These are phyloP conservation scores for Papilio demoleus DNA, from an alignment of 2,888 invertebrate genomes.

Conservation along the genomic window DNA sequence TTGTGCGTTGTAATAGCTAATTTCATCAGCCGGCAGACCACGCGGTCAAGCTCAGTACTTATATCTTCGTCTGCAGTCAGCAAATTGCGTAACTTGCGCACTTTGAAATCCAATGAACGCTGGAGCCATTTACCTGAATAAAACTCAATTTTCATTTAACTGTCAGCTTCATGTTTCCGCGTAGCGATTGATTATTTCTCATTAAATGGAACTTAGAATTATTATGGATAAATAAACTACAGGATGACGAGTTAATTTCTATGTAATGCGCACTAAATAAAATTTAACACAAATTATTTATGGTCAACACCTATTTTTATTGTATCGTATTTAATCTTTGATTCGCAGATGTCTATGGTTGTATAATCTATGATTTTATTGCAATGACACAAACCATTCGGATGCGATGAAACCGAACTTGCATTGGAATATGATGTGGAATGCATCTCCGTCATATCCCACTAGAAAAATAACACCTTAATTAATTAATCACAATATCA, in stretches of 20 bases:
- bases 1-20: slow-evolving; percentile 62
- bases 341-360: neutral
- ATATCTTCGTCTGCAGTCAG: slow-evolving; percentile 68
- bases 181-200: no score
- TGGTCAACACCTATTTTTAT: no score
- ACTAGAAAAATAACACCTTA: slow-evolving; percentile 55
- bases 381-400: slow-evolving; percentile 57
- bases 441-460: slow-evolving; percentile 60
- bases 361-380: slow-evolving; percentile 5
- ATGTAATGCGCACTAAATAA: neutral
- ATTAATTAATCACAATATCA: neutral
- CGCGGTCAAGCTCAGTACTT: slow-evolving; percentile 64
- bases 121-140: slow-evolving; percentile 62
- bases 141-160: slow-evolving; percentile 35
- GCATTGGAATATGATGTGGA: slow-evolving; percentile 61
- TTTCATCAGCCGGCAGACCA: slow-evolving; percentile 71
- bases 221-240: neutral
- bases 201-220: neutral
- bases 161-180: no score
- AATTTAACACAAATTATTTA: neutral
- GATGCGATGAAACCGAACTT: slow-evolving; percentile 57
- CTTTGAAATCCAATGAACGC: slow-evolving; percentile 68
- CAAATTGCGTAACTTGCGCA: slow-evolving; percentile 64
- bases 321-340: neutral
- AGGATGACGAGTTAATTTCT: neutral